phyloP scores from a whole-genome alignment of 2,888 invertebrate genomes.

The Zele albiditarsus region DNA sequence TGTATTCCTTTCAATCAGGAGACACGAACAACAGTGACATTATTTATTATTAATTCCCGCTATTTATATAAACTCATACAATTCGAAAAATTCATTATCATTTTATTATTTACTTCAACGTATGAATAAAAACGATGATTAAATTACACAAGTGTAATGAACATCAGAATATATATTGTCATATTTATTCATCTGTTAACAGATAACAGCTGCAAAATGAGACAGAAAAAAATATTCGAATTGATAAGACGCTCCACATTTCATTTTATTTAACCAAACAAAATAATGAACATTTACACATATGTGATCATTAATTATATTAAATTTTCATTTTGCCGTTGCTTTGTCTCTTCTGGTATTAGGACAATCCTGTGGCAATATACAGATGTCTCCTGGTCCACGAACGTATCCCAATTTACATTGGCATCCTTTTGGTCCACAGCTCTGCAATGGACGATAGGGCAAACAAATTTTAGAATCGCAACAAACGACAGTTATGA shows the following conservation, averaged over 20 bases:
- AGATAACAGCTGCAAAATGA: neutral
- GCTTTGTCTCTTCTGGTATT: too few relatives aligned
- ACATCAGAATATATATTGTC: neutral
- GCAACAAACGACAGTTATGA: too few relatives aligned
- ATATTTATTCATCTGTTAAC: neutral
- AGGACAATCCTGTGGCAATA: neutral
- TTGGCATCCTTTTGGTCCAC: neutral
- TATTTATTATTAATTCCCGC: too few relatives aligned
- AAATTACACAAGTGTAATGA: neutral
- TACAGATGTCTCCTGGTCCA: neutral
- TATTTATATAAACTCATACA: too few relatives aligned
- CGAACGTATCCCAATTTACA: neutral
- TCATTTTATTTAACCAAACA: too few relatives aligned
- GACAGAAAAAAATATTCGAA: too few relatives aligned
- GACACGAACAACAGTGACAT: too few relatives aligned
- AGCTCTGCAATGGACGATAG: neutral
- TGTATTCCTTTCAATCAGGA: neutral
- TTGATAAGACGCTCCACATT: too few relatives aligned
- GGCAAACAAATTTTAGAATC: neutral
- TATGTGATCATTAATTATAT: too few relatives aligned
- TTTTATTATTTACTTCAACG: conserved; percentile 9
- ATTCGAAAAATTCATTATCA: neutral
- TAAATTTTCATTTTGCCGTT: too few relatives aligned
- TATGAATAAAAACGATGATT: neutral
- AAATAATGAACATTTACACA: too few relatives aligned